phyloP scores from a whole-genome alignment of 2,797 vertebrate species.

The Crypturellus tataupa region DNA sequence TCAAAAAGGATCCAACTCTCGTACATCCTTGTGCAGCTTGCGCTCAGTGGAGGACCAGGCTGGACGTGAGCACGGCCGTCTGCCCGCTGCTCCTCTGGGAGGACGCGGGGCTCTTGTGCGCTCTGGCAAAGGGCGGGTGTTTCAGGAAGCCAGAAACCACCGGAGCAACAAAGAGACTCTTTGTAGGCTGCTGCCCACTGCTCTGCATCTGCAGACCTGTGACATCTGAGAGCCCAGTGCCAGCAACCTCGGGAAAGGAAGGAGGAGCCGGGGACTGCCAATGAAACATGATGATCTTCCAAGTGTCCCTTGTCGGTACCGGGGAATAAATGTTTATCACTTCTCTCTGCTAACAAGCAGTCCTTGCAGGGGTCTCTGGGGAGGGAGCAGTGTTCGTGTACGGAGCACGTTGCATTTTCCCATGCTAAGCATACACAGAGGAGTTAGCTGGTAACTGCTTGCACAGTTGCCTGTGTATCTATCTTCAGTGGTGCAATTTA shows the following conservation, averaged over 20 bases:
- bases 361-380: neutral
- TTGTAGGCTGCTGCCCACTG: neutral
- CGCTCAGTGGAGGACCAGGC: neutral
- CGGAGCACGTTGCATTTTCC: neutral
- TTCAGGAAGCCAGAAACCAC: constrained; percentile 1
- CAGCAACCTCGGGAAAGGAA: neutral
- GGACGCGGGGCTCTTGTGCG: neutral
- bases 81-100: neutral
- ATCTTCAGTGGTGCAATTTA: neutral
- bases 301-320: neutral
- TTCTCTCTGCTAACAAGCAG: neutral
- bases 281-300: neutral
- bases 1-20: neutral
- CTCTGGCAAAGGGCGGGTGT: neutral
- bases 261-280: neutral
- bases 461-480: neutral
- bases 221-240: neutral
- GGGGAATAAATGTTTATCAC: neutral
- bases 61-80: neutral
- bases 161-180: neutral
- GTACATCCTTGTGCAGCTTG: neutral
- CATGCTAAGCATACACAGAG: neutral
- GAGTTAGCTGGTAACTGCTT: neutral
- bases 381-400: neutral
- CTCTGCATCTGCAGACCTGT: neutral